These are phyloP conservation scores for Hyposoter dolosus DNA, from an alignment of 2,888 invertebrate genomes.

Conservation along the genomic window DNA sequence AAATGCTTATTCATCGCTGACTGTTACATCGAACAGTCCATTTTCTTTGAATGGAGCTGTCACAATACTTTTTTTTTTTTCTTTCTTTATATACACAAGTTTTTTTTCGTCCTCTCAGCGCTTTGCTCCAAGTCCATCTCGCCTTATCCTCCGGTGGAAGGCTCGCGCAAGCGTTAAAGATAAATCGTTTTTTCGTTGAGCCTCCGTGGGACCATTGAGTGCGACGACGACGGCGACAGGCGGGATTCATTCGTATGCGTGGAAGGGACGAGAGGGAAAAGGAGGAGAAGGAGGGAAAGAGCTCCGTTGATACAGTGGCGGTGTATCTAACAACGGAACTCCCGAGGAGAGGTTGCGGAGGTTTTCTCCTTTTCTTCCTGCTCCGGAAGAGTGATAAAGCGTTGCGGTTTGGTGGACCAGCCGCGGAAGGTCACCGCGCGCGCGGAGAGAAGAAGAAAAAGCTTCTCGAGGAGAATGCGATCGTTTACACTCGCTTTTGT, in stretches of 20 bases:
- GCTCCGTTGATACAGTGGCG: conserved; percentile 39
- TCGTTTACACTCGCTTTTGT: not conserved
- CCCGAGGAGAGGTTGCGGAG: conserved; percentile 7
- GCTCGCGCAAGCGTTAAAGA: conserved; percentile 59
- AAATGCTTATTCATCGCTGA: conserved; percentile 41
- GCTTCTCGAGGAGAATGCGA: conserved; percentile 34
- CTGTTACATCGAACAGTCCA: conserved; percentile 23
- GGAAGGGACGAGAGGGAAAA: not conserved
- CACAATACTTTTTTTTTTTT: conserved; percentile 38
- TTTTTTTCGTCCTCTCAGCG: conserved; percentile 33
- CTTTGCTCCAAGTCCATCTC: conserved; percentile 26
- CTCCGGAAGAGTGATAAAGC: conserved; percentile 56
- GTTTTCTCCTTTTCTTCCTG: conserved; percentile 52
- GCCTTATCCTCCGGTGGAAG: conserved; percentile 52
- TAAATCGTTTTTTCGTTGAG: conserved; percentile 66
- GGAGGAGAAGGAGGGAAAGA: not conserved
- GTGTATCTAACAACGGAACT: conserved; percentile 51
- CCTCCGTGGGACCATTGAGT: conserved; percentile 48
- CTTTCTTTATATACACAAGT: not conserved
- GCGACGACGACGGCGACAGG: conserved; percentile 11
- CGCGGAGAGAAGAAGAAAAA: conserved; percentile 38
- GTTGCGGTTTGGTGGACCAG: conserved; percentile 21
- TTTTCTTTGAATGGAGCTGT: conserved; percentile 58
- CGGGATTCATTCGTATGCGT: conserved; percentile 27
- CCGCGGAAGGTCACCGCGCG: conserved; percentile 40